Evolutionary conservation across 2,797 vertebrate species (phyloP), one percentile per base, ranked within the genome.

Genomic region (Furcifer pardalis): DNA sequence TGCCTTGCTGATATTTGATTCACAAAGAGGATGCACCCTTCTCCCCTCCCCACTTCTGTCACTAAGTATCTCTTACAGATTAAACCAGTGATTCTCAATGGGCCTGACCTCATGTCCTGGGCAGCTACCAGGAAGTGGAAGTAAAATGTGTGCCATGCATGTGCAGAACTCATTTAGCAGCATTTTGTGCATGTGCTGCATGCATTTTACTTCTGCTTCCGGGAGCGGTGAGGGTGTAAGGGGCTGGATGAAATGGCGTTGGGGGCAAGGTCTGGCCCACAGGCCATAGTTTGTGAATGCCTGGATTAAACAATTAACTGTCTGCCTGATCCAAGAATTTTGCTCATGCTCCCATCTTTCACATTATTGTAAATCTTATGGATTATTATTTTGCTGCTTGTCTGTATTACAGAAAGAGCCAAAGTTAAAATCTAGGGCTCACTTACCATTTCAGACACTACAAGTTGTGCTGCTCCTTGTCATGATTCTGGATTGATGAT

Each of bases 221-320:
- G n/a, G n/a, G n/a, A n/a, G n/a, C n/a, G n/a, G n/a, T n/a, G n/a
- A n/a, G n/a, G n/a, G n/a, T n/a, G n/a, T n/a, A n/a, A n/a, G n/a
- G n/a, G n/a, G n/a, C n/a, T n/a, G n/a, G n/a, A n/a, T n/a, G n/a
- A n/a, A n/a, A n/a, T n/a, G n/a, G n/a, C n/a, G n/a, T n/a, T n/a
- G n/a, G n/a, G n/a, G n/a, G n/a, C n/a, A n/a, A n/a, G n/a, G n/a
- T n/a, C n/a, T n/a, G n/a, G n/a, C n/a, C n/a, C n/a, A n/a, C n/a
- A n/a, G n/a, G n/a, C n/a, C n/a, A n/a, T n/a, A n/a, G n/a, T n/a
- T n/a, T n/a, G n/a, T n/a, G n/a, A n/a, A n/a, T n/a, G n/a, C n/a
- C n/a, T n/a, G n/a, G n/a, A n/a, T n/a, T n/a, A 77, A 77, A 77
- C 40, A 60, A 60, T 27, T 77, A 62, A 4, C 76, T 62, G 76